A percentile compares a stretch with the other conserved stretches of the same genome.
These are phyloP conservation scores for Clepsis dumicolana DNA, from an alignment of 2,888 invertebrate species.

Conservation along the genomic window DNA sequence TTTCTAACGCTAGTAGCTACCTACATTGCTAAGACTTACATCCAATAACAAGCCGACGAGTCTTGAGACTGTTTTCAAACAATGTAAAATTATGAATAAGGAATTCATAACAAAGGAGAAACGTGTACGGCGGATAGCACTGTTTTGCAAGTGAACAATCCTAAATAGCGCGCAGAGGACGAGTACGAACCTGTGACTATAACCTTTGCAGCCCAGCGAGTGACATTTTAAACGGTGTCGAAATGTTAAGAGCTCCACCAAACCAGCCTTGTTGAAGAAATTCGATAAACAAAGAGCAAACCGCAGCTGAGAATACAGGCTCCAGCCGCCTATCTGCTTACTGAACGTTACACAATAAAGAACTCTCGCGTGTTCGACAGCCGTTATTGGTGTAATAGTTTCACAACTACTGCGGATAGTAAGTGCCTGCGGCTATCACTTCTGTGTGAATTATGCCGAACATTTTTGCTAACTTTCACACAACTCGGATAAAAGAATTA, in stretches of 20 bases:
- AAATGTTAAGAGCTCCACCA: slow-evolving; percentile 49
- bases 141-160: slow-evolving; percentile 58
- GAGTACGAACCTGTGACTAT: slow-evolving; percentile 45
- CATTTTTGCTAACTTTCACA: not conserved
- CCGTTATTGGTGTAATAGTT: slow-evolving; percentile 41
- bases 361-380: slow-evolving; percentile 44
- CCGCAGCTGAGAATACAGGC: slow-evolving; percentile 34
- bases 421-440: slow-evolving; percentile 21
- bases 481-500: not conserved
- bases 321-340: slow-evolving; percentile 21
- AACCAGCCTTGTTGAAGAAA: slow-evolving; percentile 50
- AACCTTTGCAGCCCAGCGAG: slow-evolving; percentile 57
- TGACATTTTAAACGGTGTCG: slow-evolving; percentile 56
- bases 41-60: slow-evolving; percentile 45
- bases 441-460: slow-evolving; percentile 14
- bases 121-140: slow-evolving; percentile 45
- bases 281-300: slow-evolving; percentile 49
- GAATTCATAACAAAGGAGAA: slow-evolving; percentile 51
- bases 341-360: slow-evolving; percentile 38
- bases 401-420: slow-evolving; percentile 36
- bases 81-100: slow-evolving; percentile 49
- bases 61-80: slow-evolving; percentile 48
- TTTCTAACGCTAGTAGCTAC: not conserved
- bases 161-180: slow-evolving; percentile 54
- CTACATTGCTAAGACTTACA: slow-evolving; percentile 9